These are phyloP conservation scores for Callaeas wilsoni DNA, from an alignment of 2,113 vertebrate species.

Conservation along the genomic window DNA sequence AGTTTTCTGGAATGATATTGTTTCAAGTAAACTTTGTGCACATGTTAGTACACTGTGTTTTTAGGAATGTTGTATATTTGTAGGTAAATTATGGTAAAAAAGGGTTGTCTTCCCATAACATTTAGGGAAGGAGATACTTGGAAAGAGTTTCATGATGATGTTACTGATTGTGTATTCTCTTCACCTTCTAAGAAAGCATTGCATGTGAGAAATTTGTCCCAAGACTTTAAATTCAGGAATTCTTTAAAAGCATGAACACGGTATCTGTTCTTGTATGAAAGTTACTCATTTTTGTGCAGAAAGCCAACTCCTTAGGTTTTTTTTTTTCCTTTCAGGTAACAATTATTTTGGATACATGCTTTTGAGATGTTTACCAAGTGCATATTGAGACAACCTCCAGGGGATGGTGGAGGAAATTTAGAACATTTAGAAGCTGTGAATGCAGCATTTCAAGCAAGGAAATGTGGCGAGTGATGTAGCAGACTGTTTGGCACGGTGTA, in stretches of 20 bases:
- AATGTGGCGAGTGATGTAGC: background rate
- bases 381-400: background rate
- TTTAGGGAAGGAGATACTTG: background rate
- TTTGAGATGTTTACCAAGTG: background rate
- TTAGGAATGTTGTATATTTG: background rate
- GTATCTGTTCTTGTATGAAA: background rate
- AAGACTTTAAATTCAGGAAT: background rate
- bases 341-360: background rate
- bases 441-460: background rate
- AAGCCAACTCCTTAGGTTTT: background rate
- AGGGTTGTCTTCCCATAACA: background rate
- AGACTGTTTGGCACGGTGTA: background rate
- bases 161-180: background rate
- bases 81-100: background rate
- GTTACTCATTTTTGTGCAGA: background rate
- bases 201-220: background rate
- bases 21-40: background rate
- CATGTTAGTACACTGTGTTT: accelerated
- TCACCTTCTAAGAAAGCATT: background rate
- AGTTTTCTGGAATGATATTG: background rate
- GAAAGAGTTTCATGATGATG: background rate
- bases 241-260: background rate
- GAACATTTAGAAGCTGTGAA: background rate
- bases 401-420: background rate
- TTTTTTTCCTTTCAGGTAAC: background rate